phyloP scores from a whole-genome alignment of 2,113 vertebrate species.

The Corapipo altera region DNA sequence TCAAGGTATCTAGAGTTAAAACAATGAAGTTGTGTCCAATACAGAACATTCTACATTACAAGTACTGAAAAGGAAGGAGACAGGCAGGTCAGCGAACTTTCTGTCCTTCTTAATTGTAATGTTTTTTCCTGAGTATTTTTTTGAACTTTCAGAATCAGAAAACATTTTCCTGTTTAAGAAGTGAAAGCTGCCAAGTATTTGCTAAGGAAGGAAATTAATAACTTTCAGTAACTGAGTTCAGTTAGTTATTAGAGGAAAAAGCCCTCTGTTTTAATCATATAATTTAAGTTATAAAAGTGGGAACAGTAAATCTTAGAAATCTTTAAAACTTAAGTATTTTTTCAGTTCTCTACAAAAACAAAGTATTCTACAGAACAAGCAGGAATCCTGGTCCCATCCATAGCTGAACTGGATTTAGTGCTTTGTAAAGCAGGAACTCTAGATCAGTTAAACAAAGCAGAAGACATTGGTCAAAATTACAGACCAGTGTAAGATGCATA shows the following conservation, averaged over 20 bases:
- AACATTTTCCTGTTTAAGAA: constrained; percentile 60
- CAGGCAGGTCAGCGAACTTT: constrained; percentile 6
- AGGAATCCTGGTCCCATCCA: not conserved
- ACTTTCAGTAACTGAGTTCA: constrained; percentile 44
- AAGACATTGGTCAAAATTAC: constrained; percentile 38
- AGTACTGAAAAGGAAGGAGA: constrained; percentile 34
- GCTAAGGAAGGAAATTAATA: constrained; percentile 49
- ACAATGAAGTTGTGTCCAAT: not conserved
- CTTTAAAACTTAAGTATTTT: not conserved
- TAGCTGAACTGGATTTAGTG: not conserved
- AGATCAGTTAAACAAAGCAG: constrained; percentile 61
- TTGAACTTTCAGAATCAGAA: constrained; percentile 53
- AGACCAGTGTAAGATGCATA: constrained; percentile 31
- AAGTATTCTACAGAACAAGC: not conserved
- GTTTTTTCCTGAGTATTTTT: constrained; percentile 28
- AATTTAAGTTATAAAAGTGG: not conserved
- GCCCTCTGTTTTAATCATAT: not conserved
- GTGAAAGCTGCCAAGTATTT: constrained; percentile 62
- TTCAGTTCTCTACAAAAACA: not conserved
- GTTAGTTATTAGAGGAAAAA: not conserved
- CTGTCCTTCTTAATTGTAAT: not conserved
- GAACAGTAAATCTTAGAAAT: not conserved
- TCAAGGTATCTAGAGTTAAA: constrained; percentile 30
- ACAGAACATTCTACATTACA: not conserved
- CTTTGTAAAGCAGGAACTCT: constrained; percentile 53